phyloP scores from a whole-genome alignment of 2,888 invertebrate species.

The Trypoxylon attenuatum region DNA sequence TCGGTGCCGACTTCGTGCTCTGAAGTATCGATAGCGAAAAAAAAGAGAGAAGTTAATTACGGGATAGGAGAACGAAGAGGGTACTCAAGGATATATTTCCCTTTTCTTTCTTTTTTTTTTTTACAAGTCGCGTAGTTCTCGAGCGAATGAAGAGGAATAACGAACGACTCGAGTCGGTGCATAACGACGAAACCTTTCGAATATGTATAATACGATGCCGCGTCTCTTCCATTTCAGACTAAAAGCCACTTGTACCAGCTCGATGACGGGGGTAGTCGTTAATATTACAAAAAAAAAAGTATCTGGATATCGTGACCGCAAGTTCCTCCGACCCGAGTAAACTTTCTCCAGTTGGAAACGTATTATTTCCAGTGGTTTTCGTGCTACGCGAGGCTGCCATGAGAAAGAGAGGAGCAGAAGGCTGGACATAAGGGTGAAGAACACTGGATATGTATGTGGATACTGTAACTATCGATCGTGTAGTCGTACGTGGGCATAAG shows the following conservation, averaged over 20 bases:
- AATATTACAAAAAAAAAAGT: slow-evolving; percentile 26
- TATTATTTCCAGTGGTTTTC: slow-evolving; percentile 43
- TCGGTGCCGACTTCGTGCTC: neutral
- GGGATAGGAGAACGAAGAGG: neutral
- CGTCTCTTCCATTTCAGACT: neutral
- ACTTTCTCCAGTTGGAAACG: slow-evolving; percentile 15
- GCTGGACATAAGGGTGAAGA: neutral
- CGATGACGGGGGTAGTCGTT: neutral
- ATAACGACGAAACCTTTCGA: neutral
- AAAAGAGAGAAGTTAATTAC: neutral
- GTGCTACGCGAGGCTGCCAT: slow-evolving; percentile 10
- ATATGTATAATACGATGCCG: neutral
- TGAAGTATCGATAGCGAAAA: neutral
- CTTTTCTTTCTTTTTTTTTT: too few species aligned
- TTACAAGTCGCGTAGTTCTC: neutral
- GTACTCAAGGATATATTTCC: neutral
- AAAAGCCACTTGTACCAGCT: neutral
- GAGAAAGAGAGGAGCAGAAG: neutral
- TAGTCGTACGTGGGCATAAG: slow-evolving; percentile 56
- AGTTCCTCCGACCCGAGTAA: slow-evolving; percentile 3
- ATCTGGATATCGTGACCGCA: slow-evolving; percentile 25
- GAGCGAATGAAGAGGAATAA: neutral
- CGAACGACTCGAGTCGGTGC: neutral
- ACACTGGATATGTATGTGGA: slow-evolving; percentile 49
- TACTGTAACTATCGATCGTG: slow-evolving; percentile 66